A percentile compares a stretch with the other conserved stretches of the same genome.
These are phyloP conservation scores for Paratrypauchen microcephalus DNA, from an alignment of 2,797 vertebrate genomes.

Conservation along the genomic window DNA sequence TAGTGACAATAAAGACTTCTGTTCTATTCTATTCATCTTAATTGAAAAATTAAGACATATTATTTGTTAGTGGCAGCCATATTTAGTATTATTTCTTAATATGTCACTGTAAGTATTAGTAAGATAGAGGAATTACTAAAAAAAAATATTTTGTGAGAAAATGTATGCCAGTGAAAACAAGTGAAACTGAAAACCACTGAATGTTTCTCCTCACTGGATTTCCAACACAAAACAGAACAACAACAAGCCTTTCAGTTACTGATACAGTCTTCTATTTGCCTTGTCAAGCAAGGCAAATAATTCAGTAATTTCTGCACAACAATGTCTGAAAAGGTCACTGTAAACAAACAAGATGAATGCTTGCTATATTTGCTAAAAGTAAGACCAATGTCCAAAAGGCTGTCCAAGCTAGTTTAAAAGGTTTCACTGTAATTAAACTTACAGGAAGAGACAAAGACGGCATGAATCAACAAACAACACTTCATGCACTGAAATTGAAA, in stretches of 20 bases:
- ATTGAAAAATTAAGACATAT: background rate
- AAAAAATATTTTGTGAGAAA: constrained; percentile 23
- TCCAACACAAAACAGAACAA: constrained; percentile 63
- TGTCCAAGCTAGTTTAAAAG: background rate
- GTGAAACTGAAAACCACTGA: constrained; percentile 58
- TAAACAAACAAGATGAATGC: background rate
- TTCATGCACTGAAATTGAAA: background rate
- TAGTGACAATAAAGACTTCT: too few species aligned
- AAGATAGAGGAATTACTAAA: background rate
- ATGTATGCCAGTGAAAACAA: constrained; percentile 47
- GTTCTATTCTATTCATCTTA: background rate
- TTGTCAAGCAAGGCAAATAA: constrained; percentile 23
- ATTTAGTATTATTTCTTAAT: background rate
- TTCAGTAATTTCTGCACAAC: background rate
- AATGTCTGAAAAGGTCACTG: background rate
- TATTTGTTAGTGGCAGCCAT: background rate
- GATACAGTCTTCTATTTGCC: constrained; percentile 33
- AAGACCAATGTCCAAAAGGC: background rate
- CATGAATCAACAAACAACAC: constrained; percentile 1
- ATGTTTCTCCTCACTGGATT: constrained; percentile 66
- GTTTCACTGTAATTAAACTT: background rate
- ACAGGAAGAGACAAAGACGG: background rate
- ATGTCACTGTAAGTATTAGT: background rate
- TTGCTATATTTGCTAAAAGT: background rate
- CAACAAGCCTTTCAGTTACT: constrained; percentile 61